phyloP scores from a whole-genome alignment of 2,888 invertebrate species.

The Chesias legatella region DNA sequence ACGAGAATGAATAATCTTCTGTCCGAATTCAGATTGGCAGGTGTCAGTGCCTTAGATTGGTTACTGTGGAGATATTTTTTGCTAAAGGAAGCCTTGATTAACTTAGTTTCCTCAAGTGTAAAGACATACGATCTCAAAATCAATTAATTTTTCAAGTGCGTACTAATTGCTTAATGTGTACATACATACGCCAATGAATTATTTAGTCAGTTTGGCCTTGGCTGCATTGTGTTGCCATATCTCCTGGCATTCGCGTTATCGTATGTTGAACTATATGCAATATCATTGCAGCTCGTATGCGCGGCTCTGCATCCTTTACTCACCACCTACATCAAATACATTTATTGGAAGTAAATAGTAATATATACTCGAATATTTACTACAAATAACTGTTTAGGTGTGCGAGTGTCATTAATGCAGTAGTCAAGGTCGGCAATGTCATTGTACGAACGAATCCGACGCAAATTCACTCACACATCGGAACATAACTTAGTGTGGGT shows the following conservation, averaged over 20 bases:
- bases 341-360: conserved; percentile 8
- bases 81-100: no score
- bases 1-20: no score
- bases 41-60: no score
- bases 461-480: conserved; percentile 57
- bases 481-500: conserved; percentile 37
- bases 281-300: conserved; percentile 43
- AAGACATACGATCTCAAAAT: no score
- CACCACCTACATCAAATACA: conserved; percentile 33
- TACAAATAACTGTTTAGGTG: conserved; percentile 2
- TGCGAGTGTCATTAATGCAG: conserved; percentile 68
- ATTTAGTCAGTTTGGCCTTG: conserved; percentile 58
- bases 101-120: no score
- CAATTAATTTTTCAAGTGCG: no score
- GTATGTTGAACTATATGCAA: conserved; percentile 72
- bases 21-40: no score
- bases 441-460: conserved; percentile 71
- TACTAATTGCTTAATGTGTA: no score
- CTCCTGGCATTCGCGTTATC: conserved; percentile 66
- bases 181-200: conserved; percentile 12
- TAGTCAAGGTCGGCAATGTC: conserved; percentile 79
- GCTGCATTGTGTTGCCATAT: conserved; percentile 50
- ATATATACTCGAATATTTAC: conserved; percentile 11
- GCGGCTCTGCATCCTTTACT: conserved; percentile 31
- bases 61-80: no score